Percentiles rank a stretch among this genome's conserved stretches.
Evolutionary conservation across 2,113 vertebrate genomes (phyloP).

Genomic region (Pantherophis guttatus): DNA sequence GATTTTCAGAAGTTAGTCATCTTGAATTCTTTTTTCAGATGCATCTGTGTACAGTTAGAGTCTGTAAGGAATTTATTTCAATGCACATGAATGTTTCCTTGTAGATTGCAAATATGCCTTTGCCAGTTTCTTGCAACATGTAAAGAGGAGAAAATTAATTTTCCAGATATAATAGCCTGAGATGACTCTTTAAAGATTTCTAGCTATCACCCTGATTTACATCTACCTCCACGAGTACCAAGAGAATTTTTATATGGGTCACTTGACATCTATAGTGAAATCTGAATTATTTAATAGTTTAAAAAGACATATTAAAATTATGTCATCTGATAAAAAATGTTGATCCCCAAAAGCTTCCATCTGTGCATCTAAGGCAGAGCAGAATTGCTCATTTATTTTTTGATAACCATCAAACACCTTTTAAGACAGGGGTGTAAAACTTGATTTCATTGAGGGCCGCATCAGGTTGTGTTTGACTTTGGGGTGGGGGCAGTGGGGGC

Average conservation of each 20-base stretch:
- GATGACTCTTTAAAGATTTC: background rate
- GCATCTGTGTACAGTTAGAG: background rate
- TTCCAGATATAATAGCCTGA: background rate
- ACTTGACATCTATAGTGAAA: background rate
- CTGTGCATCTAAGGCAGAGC: background rate
- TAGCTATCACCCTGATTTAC: background rate
- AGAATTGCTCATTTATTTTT: background rate
- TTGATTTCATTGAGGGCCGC: no score
- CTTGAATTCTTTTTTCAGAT: background rate
- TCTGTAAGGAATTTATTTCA: background rate
- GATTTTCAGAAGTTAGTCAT: background rate
- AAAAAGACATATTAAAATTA: background rate
- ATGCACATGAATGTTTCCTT: background rate
- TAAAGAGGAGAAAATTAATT: background rate
- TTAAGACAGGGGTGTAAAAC: no score
- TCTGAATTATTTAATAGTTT: background rate
- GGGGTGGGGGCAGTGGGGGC: no score
- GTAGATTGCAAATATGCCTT: background rate
- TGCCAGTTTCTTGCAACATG: background rate
- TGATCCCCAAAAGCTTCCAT: background rate
- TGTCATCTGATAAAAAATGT: background rate
- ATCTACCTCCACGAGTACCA: background rate
- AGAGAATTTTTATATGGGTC: background rate
- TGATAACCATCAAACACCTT: background rate
- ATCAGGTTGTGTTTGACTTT: no score